Evolutionary conservation across 2,888 invertebrate genomes (phyloP), one percentile per base, ranked within the genome.

Genomic region (Mimas tiliae): DNA sequence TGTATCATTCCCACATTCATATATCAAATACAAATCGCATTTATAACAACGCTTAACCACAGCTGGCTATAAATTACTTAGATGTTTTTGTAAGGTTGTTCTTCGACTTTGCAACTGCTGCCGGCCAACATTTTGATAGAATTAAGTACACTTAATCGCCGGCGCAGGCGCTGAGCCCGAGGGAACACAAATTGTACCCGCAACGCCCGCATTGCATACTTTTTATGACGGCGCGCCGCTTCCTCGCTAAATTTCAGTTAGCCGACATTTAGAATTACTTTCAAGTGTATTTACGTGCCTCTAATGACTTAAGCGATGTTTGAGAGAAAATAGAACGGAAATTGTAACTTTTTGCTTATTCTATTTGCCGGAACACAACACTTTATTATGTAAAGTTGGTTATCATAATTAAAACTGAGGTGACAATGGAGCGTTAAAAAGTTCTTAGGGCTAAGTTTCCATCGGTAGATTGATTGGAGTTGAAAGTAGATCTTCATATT

Each of bases 61-160:
- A 4, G 0, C 19, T 38, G 11, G n/a, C 42, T 19, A 11, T 58
- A 21, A 58, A 42, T 42, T 42, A 58, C 19, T 19, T 16, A 16
- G 55, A 16, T 16, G 55, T 16, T 58, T 58, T 58, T 58, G n/a
- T 19, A 16, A 42, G 27, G 38, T n/a, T 16, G 34, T 11, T 6
- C 12, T n/a, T 7, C 8, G 38, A 38, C 16, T 51, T 50, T 58
- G 52, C 19, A 51, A 79, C 78, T 83, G 77, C 82, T 85, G 84
- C 78, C 78, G 86, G 88, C 62, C 88, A 87, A 87, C 86, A 87
- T 90, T 91, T 91, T 87, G 85, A 84, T 81, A 79, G 83, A 88
- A 91, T 92, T 91, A 91, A 92, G 89, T 89, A 86, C 84, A 87
- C 86, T 89, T 91, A 92, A 91, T 90, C 83, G 86, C 71, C 85